Evolutionary conservation across 1,140 invertebrate species (phyloP), one percentile per base, ranked within the genome.

Genomic region (Drosophila repleta): DNA sequence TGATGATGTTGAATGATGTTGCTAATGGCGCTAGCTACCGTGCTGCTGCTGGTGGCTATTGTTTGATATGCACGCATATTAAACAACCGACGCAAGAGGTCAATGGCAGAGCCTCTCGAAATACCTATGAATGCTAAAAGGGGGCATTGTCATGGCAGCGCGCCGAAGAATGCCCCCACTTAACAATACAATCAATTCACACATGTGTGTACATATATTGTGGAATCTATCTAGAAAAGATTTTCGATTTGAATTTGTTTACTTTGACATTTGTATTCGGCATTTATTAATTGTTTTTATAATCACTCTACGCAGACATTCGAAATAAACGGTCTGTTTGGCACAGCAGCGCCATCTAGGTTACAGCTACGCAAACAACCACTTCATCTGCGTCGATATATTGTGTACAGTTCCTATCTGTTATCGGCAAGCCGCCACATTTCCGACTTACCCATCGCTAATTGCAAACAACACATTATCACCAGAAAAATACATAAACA

Each of bases 31-130:
- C 60, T 70, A 60, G 55, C 35, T 52, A 48, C 68, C 49, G 52
- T n/a, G n/a, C n/a, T n/a, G n/a, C n/a, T n/a, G n/a, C n/a, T n/a
- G n/a, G n/a, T 70, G 52, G 66, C 75, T 82, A 65, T 88, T 83
- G 75, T 87, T 77, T 56, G 49, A 49, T 39, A 65, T 51, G 67
- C 62, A 72, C 74, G 75, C 83, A 88, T 79, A 72, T 57, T 81
- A 76, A 76, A 64, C 52, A 63, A 69, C 17, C 20, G 37, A 55
- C 32, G 5, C 18, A 55, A 69, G 78, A 73, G 82, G 75, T 87
- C 82, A 87, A 76, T 85, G 80, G 73, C 79, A 83, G 70, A 61
- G 56, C 39, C 73, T 80, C 55, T 63, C 41, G 64, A 66, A 61
- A 13, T 43, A 49, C n/a, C 45, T 53, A 17, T 45, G 32, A 69